Evolutionary conservation across 2,113 vertebrate species (phyloP).

Genomic region (Miniopterus natalensis): DNA sequence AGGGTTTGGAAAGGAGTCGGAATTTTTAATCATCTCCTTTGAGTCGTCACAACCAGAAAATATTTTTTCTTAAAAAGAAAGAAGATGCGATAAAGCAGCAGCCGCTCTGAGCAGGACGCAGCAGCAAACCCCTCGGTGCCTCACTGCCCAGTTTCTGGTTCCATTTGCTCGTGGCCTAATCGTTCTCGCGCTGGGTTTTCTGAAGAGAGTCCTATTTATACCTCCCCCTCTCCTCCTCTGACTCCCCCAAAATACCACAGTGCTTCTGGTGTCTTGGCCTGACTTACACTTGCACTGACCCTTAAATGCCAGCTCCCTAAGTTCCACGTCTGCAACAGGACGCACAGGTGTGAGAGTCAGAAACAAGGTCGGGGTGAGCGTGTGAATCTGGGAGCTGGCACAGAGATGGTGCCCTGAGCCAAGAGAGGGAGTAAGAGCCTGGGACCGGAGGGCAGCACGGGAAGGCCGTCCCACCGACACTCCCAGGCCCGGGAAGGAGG

Average conservation of each 20-base stretch:
- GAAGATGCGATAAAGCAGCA: not conserved
- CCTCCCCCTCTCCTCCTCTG: not conserved
- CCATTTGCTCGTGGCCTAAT: not conserved
- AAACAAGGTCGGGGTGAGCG: not conserved
- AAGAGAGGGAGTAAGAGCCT: not conserved
- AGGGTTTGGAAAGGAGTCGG: not conserved
- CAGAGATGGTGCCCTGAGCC: not conserved
- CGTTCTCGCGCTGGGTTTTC: not conserved
- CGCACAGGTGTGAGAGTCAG: not conserved
- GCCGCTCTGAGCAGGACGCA: not conserved
- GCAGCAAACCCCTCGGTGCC: not conserved
- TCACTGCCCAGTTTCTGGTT: not conserved
- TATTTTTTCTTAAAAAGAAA: not conserved
- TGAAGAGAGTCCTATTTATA: not conserved
- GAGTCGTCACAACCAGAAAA: not conserved
- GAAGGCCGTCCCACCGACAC: not conserved
- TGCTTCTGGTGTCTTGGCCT: constrained; percentile 35
- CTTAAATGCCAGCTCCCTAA: not conserved
- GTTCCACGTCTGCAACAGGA: not conserved
- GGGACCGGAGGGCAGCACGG: not conserved
- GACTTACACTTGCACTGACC: not conserved
- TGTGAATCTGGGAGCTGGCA: not conserved
- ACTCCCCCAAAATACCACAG: not conserved
- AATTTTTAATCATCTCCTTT: not conserved
- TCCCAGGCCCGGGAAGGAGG: not conserved